A percentile compares a stretch with the other conserved stretches of the same genome.
phyloP scores from a whole-genome alignment of 2,797 vertebrate genomes.

The Phrynocephalus vlangalii region DNA sequence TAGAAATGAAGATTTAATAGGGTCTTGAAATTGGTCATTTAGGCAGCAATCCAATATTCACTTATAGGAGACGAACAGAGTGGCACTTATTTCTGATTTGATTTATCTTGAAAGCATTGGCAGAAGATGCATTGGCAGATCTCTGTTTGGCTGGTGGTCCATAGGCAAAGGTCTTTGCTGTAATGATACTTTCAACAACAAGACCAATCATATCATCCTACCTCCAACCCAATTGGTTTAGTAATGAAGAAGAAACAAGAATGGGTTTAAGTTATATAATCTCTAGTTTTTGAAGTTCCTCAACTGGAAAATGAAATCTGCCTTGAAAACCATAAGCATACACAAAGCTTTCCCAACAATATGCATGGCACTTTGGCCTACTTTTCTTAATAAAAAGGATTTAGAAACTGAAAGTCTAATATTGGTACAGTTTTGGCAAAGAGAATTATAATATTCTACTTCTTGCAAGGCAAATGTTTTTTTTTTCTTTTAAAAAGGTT shows the following conservation, averaged over 20 bases:
- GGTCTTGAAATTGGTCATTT: neutral
- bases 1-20: slow-evolving; percentile 17
- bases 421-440: slow-evolving; percentile 51
- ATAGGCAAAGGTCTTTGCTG: too few species aligned
- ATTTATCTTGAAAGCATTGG: neutral
- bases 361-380: slow-evolving; percentile 62
- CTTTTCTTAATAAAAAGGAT: slow-evolving; percentile 63
- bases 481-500: slow-evolving; percentile 29
- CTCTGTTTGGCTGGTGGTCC: too few species aligned
- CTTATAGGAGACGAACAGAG: neutral
- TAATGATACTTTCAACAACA: too few species aligned
- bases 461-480: slow-evolving; percentile 34
- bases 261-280: slow-evolving; percentile 4
- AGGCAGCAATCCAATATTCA: neutral
- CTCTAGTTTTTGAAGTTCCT: slow-evolving; percentile 23
- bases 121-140: neutral
- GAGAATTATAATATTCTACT: slow-evolving; percentile 41
- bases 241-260: too few species aligned
- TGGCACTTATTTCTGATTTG: neutral
- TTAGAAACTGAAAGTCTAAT: slow-evolving; percentile 64
- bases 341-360: slow-evolving; percentile 14
- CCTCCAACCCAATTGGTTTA: too few species aligned
- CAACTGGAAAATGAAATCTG: slow-evolving; percentile 22
- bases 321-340: slow-evolving; percentile 9
- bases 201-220: too few species aligned